Conservation (phyloP, 1,140 invertebrate species). For the Drosophila sp. region DNA sequence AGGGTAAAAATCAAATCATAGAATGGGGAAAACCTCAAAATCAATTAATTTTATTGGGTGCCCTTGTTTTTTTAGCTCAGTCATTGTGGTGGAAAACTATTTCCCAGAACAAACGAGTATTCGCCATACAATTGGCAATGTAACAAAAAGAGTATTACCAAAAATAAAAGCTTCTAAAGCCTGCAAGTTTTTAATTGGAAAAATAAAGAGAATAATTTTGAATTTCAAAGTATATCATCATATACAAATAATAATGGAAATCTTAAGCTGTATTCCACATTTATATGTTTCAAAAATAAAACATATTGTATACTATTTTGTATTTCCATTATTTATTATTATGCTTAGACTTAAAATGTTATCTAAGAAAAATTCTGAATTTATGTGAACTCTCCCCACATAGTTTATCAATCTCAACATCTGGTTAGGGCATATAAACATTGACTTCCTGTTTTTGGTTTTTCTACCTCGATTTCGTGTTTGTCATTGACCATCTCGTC, state of each 20-base stretch:
- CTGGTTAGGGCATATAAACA: conserved; percentile 41
- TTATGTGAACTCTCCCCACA: too few species aligned
- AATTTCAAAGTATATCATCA: too few species aligned
- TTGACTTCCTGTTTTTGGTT: conserved; percentile 26
- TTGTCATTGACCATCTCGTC: conserved; percentile 66
- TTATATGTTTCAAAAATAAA: not conserved
- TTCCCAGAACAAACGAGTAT: conserved; percentile 40
- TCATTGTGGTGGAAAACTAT: conserved; percentile 74
- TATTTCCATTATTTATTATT: too few species aligned
- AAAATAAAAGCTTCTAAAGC: not conserved
- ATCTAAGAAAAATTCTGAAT: too few species aligned
- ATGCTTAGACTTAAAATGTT: too few species aligned
- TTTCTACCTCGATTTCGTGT: conserved; percentile 40
- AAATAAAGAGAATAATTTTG: too few species aligned
- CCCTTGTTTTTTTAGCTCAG: conserved; percentile 36
- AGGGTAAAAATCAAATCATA: conserved; percentile 59
- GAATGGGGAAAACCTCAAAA: conserved; percentile 69
- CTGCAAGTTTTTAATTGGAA: too few species aligned
- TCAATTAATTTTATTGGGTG: conserved; percentile 80
- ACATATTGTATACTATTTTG: too few species aligned
- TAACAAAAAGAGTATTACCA: conserved; percentile 13
- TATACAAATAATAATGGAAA: too few species aligned
- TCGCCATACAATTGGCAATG: not conserved
- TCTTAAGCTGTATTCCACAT: not conserved
- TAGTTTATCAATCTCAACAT: conserved; percentile 29